Evolutionary conservation across 2,888 invertebrate species (phyloP).

Genomic region (Ceraclea dissimilis): DNA sequence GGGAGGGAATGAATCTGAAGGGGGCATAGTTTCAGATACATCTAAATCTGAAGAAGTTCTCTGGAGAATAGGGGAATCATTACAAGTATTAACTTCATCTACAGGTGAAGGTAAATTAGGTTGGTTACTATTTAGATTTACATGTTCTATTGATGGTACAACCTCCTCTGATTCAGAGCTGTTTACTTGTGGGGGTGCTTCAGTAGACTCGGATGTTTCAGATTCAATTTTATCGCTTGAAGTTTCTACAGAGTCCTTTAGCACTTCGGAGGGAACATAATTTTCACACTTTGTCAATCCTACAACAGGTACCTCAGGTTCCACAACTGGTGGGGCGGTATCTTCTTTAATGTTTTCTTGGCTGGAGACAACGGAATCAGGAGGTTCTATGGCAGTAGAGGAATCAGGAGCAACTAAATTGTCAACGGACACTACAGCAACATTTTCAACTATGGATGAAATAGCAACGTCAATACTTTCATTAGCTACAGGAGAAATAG

Average conservation of each 20-base stretch:
- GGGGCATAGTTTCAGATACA: slow-evolving; percentile 20
- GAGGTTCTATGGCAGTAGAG: slow-evolving; percentile 2
- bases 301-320: neutral
- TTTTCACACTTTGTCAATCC: too few relatives aligned
- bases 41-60: slow-evolving; percentile 20
- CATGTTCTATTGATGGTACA: slow-evolving; percentile 1
- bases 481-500: neutral
- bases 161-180: neutral
- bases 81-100: slow-evolving; percentile 1
- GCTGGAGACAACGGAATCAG: neutral
- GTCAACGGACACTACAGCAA: slow-evolving; percentile 26
- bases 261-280: slow-evolving; percentile 2
- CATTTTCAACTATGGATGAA: slow-evolving; percentile 17
- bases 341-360: neutral
- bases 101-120: neutral
- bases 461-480: slow-evolving; percentile 5
- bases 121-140: neutral
- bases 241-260: neutral
- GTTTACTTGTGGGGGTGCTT: neutral
- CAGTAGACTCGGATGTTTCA: slow-evolving; percentile 5
- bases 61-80: slow-evolving; percentile 19
- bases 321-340: slow-evolving; percentile 4
- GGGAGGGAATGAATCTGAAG: slow-evolving; percentile 23
- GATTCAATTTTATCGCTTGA: too few relatives aligned
- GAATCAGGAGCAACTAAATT: slow-evolving; percentile 10